These are phyloP conservation scores for Norana najaformis DNA, from an alignment of 2,888 invertebrate genomes.

Conservation along the genomic window DNA sequence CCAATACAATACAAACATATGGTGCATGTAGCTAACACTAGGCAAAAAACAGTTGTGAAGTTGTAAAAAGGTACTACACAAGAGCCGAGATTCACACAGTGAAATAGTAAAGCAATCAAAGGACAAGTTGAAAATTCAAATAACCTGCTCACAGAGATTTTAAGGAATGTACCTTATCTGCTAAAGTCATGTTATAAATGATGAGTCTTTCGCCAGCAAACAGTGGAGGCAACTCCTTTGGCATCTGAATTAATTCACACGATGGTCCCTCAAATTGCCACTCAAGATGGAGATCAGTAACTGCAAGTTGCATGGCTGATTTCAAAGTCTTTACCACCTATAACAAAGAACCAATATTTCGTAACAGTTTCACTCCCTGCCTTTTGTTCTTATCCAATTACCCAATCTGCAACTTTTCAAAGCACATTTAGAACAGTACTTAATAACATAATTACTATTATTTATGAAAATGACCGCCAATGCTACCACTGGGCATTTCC, in stretches of 20 bases:
- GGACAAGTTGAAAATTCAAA: neutral
- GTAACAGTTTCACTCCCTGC: neutral
- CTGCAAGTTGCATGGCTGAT: slow-evolving; percentile 33
- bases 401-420: neutral
- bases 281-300: slow-evolving; percentile 32
- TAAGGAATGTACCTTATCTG: slow-evolving; percentile 7
- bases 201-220: slow-evolving; percentile 35
- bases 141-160: neutral
- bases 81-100: neutral
- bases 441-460: no score
- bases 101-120: neutral
- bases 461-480: no score
- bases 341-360: neutral
- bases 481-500: no score
- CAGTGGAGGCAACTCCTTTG: slow-evolving; percentile 32
- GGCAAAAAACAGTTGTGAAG: neutral
- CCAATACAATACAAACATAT: neutral
- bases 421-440: neutral
- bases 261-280: slow-evolving; percentile 31
- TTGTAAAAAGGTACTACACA: neutral
- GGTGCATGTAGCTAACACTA: neutral
- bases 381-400: neutral
- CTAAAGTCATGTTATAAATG: slow-evolving; percentile 29
- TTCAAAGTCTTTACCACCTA: slow-evolving; percentile 47
- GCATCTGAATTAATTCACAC: slow-evolving; percentile 28